A percentile compares a stretch with the other conserved stretches of the same genome.
These are phyloP conservation scores for Scaptomyza hsui DNA, from an alignment of 1,140 invertebrate species.

Conservation along the genomic window DNA sequence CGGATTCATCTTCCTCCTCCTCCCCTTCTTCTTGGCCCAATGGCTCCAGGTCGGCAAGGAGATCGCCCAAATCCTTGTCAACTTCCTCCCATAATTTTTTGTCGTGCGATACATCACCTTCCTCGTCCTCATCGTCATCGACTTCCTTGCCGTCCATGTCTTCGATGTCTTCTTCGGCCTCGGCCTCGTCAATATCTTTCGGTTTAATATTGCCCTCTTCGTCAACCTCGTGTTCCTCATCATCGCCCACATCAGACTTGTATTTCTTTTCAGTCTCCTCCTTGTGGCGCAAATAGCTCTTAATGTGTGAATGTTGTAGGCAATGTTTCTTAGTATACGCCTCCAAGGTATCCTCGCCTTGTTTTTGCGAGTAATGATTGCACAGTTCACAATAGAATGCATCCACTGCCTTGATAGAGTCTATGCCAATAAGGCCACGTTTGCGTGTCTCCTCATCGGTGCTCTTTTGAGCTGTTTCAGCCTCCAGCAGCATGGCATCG, in stretches of 20 bases:
- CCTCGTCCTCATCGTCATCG: constrained; percentile 64
- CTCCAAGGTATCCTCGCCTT: constrained; percentile 86
- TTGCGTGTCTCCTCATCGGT: constrained; percentile 88
- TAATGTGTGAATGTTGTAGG: constrained; percentile 88
- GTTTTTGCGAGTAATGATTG: constrained; percentile 88
- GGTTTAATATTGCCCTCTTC: constrained; percentile 33
- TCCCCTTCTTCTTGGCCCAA: constrained; percentile 87
- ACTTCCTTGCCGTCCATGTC: constrained; percentile 86
- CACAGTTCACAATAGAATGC: constrained; percentile 90
- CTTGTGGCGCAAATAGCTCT: constrained; percentile 89
- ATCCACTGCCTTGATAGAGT: constrained; percentile 90
- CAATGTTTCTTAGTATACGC: constrained; percentile 88
- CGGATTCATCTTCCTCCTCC: constrained; percentile 89
- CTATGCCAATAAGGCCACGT: constrained; percentile 90
- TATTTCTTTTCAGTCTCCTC: constrained; percentile 88
- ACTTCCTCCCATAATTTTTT: constrained; percentile 90
- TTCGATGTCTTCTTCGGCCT: constrained; percentile 83
- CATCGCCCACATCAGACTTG: constrained; percentile 62
- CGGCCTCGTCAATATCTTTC: constrained; percentile 48
- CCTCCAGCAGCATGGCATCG: constrained; percentile 72
- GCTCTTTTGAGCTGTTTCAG: constrained; percentile 85
- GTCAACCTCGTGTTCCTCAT: constrained; percentile 51
- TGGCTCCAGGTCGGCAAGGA: constrained; percentile 87
- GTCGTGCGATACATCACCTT: constrained; percentile 85
- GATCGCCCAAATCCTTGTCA: constrained; percentile 89